Percentiles rank a stretch among this genome's conserved stretches.
Evolutionary conservation across 1,140 invertebrate genomes (phyloP).

Genomic region (Aphidius ervi): DNA sequence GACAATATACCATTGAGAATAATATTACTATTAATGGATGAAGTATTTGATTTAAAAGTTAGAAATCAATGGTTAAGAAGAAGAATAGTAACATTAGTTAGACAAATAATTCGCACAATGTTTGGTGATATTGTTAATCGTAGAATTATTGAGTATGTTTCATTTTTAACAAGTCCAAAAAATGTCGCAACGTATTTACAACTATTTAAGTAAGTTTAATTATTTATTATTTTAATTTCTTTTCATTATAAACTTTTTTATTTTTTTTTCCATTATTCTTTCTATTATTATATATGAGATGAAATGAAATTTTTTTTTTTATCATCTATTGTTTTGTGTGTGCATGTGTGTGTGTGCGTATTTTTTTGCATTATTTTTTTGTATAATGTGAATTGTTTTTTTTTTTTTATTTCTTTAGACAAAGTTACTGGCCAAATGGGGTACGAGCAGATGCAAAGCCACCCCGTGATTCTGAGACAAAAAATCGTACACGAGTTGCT

Average conservation of each 20-base stretch:
- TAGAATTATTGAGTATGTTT: slow-evolving; percentile 87
- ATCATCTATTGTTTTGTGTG: no score
- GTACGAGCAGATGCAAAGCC: slow-evolving; percentile 59
- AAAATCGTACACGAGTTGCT: slow-evolving; percentile 75
- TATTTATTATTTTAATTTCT: not conserved
- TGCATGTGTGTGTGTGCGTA: no score
- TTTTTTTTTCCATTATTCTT: not conserved
- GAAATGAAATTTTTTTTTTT: not conserved
- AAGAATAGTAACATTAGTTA: slow-evolving; percentile 72
- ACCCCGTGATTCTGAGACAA: slow-evolving; percentile 66
- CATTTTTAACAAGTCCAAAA: slow-evolving; percentile 82
- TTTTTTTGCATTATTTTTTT: no score
- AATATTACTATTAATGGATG: slow-evolving; percentile 81
- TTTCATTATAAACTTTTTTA: not conserved
- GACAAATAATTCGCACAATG: slow-evolving; percentile 77
- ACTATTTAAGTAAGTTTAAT: slow-evolving; percentile 69
- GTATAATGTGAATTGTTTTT: slow-evolving; percentile 1
- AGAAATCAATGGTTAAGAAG: slow-evolving; percentile 85
- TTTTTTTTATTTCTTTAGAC: slow-evolving; percentile 50
- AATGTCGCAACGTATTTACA: slow-evolving; percentile 86
- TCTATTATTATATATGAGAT: slow-evolving; percentile 16
- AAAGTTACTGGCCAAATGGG: slow-evolving; percentile 77
- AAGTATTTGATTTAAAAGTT: slow-evolving; percentile 85
- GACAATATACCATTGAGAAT: slow-evolving; percentile 87
- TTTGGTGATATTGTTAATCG: slow-evolving; percentile 84